These are phyloP conservation scores for Macquaria australasica DNA, from an alignment of 2,113 vertebrate species.

Conservation along the genomic window DNA sequence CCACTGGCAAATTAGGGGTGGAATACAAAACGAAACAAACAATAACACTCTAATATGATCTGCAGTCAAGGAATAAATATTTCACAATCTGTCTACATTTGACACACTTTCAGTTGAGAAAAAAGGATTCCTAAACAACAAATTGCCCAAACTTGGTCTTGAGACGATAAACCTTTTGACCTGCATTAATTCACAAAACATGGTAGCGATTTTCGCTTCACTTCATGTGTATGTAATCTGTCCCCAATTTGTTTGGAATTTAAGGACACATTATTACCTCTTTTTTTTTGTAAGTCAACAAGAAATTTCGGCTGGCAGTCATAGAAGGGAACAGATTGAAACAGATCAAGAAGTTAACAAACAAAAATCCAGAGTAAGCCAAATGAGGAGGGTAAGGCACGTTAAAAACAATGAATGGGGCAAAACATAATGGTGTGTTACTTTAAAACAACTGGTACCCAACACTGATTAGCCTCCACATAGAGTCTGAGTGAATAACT, in stretches of 20 bases:
- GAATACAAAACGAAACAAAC: slow-evolving; percentile 84
- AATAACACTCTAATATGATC: slow-evolving; percentile 83
- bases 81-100: slow-evolving; percentile 84
- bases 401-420: slow-evolving; percentile 47
- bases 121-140: slow-evolving; percentile 80
- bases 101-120: slow-evolving; percentile 82
- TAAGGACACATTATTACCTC: slow-evolving; percentile 43
- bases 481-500: not conserved
- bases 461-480: slow-evolving; percentile 16
- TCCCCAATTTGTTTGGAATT: slow-evolving; percentile 64
- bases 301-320: slow-evolving; percentile 34
- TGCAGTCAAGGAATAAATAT: slow-evolving; percentile 84
- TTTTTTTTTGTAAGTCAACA: slow-evolving; percentile 41
- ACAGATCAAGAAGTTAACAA: slow-evolving; percentile 56
- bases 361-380: slow-evolving; percentile 48
- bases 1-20: slow-evolving; percentile 80
- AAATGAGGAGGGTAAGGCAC: slow-evolving; percentile 35
- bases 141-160: slow-evolving; percentile 77
- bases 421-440: slow-evolving; percentile 6
- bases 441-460: slow-evolving; percentile 9
- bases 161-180: slow-evolving; percentile 73
- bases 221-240: slow-evolving; percentile 36
- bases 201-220: slow-evolving; percentile 28
- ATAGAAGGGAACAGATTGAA: slow-evolving; percentile 52
- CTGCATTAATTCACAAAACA: slow-evolving; percentile 68